A percentile compares a stretch with the other conserved stretches of the same genome.
Evolutionary conservation across 2,797 vertebrate species (phyloP).

Genomic region (Myotis findleyi): DNA sequence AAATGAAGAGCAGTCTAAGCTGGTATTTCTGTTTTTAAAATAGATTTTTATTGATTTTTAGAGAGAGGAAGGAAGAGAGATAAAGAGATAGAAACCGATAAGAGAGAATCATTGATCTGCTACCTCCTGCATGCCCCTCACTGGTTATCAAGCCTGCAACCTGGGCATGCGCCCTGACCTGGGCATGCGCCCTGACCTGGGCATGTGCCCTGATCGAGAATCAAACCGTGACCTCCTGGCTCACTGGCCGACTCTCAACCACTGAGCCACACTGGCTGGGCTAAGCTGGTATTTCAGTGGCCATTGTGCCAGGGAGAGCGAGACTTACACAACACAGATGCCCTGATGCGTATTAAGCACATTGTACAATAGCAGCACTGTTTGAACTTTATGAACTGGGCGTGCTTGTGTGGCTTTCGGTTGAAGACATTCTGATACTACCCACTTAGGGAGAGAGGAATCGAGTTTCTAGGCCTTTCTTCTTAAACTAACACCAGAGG

Average conservation of each 20-base stretch:
- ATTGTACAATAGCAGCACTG: not conserved
- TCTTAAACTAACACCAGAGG: not conserved
- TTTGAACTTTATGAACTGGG: conserved; percentile 11
- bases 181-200: too few species aligned
- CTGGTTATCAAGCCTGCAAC: too few species aligned
- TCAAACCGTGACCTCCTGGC: too few species aligned
- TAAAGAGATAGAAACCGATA: too few species aligned
- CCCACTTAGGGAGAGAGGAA: not conserved
- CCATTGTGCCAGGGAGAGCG: not conserved
- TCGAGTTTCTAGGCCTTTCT: conserved; percentile 6
- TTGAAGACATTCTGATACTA: conserved; percentile 1
- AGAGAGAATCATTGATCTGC: too few species aligned
- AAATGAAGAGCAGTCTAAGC: not conserved
- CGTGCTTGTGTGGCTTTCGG: not conserved
- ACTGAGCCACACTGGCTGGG: too few species aligned
- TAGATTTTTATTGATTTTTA: too few species aligned
- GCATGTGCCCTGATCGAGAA: too few species aligned
- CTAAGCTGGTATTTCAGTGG: not conserved
- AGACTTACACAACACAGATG: not conserved
- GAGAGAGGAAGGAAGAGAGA: too few species aligned
- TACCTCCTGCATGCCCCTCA: too few species aligned
- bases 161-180: too few species aligned
- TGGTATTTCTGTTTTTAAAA: not conserved
- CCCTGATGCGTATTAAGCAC: not conserved
- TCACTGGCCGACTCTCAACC: too few species aligned